A percentile compares a stretch with the other conserved stretches of the same genome.
These are phyloP conservation scores for Paratilapia polleni DNA, from an alignment of 2,113 vertebrate species.

Conservation along the genomic window DNA sequence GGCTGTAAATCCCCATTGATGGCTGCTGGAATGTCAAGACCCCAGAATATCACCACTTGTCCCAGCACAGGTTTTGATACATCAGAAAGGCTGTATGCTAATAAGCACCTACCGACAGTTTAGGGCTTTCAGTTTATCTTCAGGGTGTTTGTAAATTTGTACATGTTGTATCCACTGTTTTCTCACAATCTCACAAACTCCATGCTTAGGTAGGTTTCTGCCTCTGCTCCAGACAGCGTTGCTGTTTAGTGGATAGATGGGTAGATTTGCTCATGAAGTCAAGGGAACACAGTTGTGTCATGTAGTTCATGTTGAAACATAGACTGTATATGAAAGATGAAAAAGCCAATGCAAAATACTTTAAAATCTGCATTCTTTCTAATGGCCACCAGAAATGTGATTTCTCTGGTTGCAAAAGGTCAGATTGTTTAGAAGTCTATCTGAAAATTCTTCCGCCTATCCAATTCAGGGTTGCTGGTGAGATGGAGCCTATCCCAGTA, in stretches of 20 bases:
- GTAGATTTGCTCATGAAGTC: not conserved
- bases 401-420: not conserved
- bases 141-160: not conserved
- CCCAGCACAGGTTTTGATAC: constrained; percentile 5
- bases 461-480: no score
- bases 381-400: not conserved
- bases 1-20: constrained; percentile 53
- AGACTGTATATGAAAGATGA: not conserved
- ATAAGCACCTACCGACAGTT: not conserved
- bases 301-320: not conserved
- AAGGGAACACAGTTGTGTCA: not conserved
- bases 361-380: not conserved
- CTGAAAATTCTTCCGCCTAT: no score
- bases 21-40: constrained; percentile 31
- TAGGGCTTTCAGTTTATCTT: not conserved
- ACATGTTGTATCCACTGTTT: not conserved
- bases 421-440: not conserved
- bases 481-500: no score
- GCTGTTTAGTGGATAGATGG: not conserved
- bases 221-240: not conserved
- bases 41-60: constrained; percentile 35
- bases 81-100: not conserved
- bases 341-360: not conserved
- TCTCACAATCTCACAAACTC: not conserved
- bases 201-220: not conserved